phyloP scores from a whole-genome alignment of 1,140 invertebrate genomes.

The Halictus rubicundus region DNA sequence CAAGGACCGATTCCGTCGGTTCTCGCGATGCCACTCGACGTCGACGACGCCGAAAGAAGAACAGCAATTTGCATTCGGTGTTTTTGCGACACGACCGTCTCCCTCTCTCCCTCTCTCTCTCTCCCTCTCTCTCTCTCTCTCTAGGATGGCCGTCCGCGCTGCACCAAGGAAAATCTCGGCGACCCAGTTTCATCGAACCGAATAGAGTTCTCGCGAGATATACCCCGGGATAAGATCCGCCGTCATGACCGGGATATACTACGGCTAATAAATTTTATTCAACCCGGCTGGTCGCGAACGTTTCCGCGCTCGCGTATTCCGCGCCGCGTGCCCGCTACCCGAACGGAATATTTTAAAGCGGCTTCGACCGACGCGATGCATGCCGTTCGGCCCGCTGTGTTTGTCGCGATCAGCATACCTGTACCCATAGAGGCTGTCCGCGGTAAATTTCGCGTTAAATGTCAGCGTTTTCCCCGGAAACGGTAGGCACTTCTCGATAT shows the following conservation, averaged over 20 bases:
- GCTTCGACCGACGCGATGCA: background rate
- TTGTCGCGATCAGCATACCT: too few relatives aligned
- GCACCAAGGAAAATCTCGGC: background rate
- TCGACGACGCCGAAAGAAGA: slow-evolving; percentile 1
- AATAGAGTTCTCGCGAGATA: slow-evolving; percentile 1
- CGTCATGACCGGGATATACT: background rate
- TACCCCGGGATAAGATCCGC: background rate
- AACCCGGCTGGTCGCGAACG: background rate
- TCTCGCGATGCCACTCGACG: slow-evolving; percentile 14
- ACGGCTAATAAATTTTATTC: slow-evolving; percentile 35
- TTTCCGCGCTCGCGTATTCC: slow-evolving; percentile 13
- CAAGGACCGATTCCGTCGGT: slow-evolving; percentile 19
- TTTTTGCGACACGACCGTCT: slow-evolving; percentile 17
- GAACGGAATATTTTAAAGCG: slow-evolving; percentile 7
- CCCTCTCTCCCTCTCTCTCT: too few relatives aligned
- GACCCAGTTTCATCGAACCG: slow-evolving; percentile 31
- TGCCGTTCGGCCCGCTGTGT: too few relatives aligned
- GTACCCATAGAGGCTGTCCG: too few relatives aligned
- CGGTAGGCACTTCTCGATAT: too few relatives aligned
- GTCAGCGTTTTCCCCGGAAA: too few relatives aligned
- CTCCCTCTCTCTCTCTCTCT: too few relatives aligned
- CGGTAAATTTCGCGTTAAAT: too few relatives aligned
- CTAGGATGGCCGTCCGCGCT: too few relatives aligned
- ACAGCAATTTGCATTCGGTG: slow-evolving; percentile 30
- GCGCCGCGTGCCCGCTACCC: background rate